Evolutionary conservation across 2,113 vertebrate genomes (phyloP), one percentile per base, ranked within the genome.

Genomic region (Gorsachius goisagi): DNA sequence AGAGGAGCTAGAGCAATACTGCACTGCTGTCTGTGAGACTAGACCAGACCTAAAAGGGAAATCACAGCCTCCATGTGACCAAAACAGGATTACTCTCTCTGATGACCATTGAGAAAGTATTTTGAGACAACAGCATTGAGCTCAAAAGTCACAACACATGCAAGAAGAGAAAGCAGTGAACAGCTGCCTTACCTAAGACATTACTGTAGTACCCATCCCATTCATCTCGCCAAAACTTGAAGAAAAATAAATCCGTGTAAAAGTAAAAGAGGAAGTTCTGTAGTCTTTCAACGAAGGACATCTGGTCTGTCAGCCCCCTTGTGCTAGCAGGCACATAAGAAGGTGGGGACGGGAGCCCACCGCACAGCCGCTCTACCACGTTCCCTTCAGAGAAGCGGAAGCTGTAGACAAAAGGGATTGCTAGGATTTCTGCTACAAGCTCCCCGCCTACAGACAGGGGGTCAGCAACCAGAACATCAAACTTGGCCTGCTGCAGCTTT

Each of bases 271-370:
- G 56, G 17, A 97, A 67, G 60, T 98, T 98, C 81, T 75, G 81
- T 13, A 98, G 22, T 79, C 97, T 96, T 93, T 98, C 95, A 17
- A 3, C 3, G 12, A 98, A 98, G 79, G 81, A 91, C 97, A 98
- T 98, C 4, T 12, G 90, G 75, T 98, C 95, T 11, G 89, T 98
- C 89, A 98, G 89, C 44, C 86, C 81, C 4, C 0, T 67, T 27
- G 94, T 97, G 75, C 94, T 53, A 10, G 95, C 97, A 27, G 98
- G 98, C 59, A 98, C 94, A 3, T 98, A 98, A 9, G 98, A 98
- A 37, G 95, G 75, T 16, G 98, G 98, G 27, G 96, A 86, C 0
- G 96, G 97, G 63, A 98, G 82, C 90, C 97, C 88, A 39, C 91
- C 92, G 0, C 97, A 97, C 76, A 96, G 60, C 32, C 97, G 75